Conservation (phyloP, 2,113 vertebrate genomes). For the Xiphias gladius region DNA sequence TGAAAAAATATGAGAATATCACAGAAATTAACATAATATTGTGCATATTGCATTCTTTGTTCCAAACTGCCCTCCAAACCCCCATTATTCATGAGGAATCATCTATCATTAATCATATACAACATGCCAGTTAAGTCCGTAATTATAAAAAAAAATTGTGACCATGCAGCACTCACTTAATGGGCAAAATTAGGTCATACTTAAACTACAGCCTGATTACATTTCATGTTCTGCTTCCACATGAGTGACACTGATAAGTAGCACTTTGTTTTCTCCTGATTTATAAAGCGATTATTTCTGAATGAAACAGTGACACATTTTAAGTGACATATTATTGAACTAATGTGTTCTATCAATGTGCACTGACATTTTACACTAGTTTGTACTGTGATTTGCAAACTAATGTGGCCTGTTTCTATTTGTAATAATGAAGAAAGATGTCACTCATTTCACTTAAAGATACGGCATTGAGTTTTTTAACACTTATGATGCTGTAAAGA, state of each 20-base stretch:
- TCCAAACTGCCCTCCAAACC: conserved; percentile 46
- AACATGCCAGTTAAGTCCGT: conserved; percentile 72
- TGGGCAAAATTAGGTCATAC: conserved; percentile 68
- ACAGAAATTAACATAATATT: conserved; percentile 56
- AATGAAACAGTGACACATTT: conserved; percentile 62
- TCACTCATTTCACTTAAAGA: conserved; percentile 13
- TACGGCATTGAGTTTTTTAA: not conserved
- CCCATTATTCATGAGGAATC: conserved; percentile 75
- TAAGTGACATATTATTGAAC: conserved; percentile 59
- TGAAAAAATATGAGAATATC: conserved; percentile 52
- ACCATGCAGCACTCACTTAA: conserved; percentile 62
- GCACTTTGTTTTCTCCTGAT: conserved; percentile 59
- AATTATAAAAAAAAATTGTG: conserved; percentile 75
- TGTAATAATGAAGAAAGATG: conserved; percentile 41
- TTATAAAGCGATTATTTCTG: conserved; percentile 62
- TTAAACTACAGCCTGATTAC: conserved; percentile 73
- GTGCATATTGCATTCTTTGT: conserved; percentile 53
- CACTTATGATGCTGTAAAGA: not conserved
- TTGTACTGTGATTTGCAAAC: conserved; percentile 2
- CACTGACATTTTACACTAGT: conserved; percentile 63
- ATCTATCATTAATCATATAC: conserved; percentile 76
- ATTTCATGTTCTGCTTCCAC: conserved; percentile 71
- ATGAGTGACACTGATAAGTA: conserved; percentile 65
- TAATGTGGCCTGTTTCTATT: conserved; percentile 33
- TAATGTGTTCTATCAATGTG: conserved; percentile 62